A percentile compares a stretch with the other conserved stretches of the same genome.
Conservation (phyloP, 2,797 vertebrate genomes). For the Aselliscus stoliczkanus region DNA sequence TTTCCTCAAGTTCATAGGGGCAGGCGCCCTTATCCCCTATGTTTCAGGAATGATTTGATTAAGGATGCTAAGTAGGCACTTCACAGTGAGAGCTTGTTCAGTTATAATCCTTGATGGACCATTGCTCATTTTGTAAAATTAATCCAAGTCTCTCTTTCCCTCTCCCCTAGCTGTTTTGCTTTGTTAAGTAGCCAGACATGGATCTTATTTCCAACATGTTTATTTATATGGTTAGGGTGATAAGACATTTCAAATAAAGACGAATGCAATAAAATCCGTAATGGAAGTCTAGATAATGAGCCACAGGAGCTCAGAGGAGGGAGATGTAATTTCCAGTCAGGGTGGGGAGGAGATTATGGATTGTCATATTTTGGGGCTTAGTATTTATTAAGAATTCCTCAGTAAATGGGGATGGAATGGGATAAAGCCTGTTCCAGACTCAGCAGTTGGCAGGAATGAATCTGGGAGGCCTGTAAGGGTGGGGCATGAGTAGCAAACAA, state of each 20-base stretch:
- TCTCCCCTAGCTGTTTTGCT: constrained; percentile 16
- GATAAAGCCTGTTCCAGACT: not conserved
- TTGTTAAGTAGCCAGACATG: constrained; percentile 38
- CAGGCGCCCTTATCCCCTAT: not conserved
- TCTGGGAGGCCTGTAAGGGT: not conserved
- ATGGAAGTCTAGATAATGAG: not conserved
- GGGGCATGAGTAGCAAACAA: not conserved
- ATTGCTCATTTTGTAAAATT: constrained; percentile 3
- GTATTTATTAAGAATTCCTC: constrained; percentile 28
- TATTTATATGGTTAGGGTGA: constrained; percentile 45
- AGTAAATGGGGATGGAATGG: not conserved
- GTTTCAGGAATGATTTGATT: not conserved
- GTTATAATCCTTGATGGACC: not conserved
- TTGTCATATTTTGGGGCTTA: not conserved
- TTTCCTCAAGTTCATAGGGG: not conserved
- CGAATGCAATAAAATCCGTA: constrained; percentile 38
- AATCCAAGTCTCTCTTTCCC: not conserved
- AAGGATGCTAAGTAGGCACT: not conserved
- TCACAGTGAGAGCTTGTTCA: not conserved
- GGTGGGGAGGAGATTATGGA: not conserved
- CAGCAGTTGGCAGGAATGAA: not conserved
- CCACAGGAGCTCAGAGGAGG: not conserved
- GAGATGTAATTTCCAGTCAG: not conserved
- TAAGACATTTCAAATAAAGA: constrained; percentile 45
- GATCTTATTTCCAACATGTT: constrained; percentile 50